phyloP scores from a whole-genome alignment of 2,113 vertebrate genomes.

The Gavialis gangeticus region DNA sequence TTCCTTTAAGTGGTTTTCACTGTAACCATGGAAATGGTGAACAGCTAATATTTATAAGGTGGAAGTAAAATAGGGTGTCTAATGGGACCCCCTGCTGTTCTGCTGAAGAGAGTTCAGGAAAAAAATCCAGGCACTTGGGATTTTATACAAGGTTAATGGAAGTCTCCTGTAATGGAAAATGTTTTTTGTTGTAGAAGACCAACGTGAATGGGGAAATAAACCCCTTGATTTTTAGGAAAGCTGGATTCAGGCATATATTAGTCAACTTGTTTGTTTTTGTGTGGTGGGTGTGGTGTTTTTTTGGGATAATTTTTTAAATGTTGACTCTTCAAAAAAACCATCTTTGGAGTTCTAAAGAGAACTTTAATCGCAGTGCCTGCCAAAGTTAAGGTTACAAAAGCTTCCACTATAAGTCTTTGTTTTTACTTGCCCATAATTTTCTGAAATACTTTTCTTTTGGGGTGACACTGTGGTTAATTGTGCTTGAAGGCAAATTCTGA shows the following conservation, averaged over 20 bases:
- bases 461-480: not conserved
- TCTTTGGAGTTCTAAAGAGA: not conserved
- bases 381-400: not conserved
- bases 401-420: not conserved
- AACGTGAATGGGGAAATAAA: no score
- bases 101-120: conserved; percentile 72
- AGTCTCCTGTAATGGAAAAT: conserved; percentile 67
- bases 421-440: not conserved
- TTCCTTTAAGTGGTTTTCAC: conserved; percentile 74
- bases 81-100: conserved; percentile 75
- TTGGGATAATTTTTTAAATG: not conserved
- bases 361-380: not conserved
- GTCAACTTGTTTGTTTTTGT: not conserved
- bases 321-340: not conserved
- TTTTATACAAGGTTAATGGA: conserved; percentile 66
- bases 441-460: not conserved
- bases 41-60: conserved; percentile 79
- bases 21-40: conserved; percentile 78
- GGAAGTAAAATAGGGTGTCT: conserved; percentile 74
- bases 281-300: not conserved
- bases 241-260: no score
- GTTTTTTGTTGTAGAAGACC: conserved; percentile 66
- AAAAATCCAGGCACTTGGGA: conserved; percentile 61
- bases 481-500: not conserved
- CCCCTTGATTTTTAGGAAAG: no score